Base-by-base conservation (phyloP, 2,797 vertebrate genomes). In the Bradypodion ventrale region DNA sequence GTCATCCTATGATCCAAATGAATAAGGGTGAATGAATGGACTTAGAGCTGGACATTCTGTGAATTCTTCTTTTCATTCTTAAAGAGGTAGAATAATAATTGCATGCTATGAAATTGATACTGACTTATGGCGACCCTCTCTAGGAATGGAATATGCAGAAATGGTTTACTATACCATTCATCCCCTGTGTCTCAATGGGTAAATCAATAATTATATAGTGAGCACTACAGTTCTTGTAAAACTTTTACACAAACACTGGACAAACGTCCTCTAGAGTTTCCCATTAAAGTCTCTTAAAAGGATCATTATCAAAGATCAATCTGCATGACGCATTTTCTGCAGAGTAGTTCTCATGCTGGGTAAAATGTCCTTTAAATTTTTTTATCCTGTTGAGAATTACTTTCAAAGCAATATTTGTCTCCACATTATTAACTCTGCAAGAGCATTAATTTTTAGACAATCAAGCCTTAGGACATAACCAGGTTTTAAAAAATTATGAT, bases 201-300 rank as follows among this genome's bases (percentile, higher is more conserved):
- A 79, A 56, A 81, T 9, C 1, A 0, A 15, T 86, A 44, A 16
- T 76, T 83, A 79, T 46, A 78, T 69, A 56, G 2, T 1, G 69
- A 78, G 62, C 27, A 7, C 1, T 42, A 87, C 72, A 70, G 9
- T 62, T 82, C 65, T 2, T 69, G 6, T 13, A 85, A 4, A 10
- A 52, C 4, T 37, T n/a, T 7, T 62, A 69, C 3, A 27, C 7
- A 73, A 19, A 42, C 1, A 32, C 25, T 83, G 42, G 27, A 19
- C 83, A 83, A 84, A 32, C 1, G 83, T 42, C 32, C 63, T 83
- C 23, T 7, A 62, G 5, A 65, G 2, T 83, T 86, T 88, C 82
- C 23, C 65, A 19, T 73, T 74, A 80, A 59, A 78, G 75, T 76
- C 78, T 2, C 42, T 52, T 85, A 52, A 49, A 27, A 77, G 72